Percentiles rank a stretch among this genome's conserved stretches.
Evolutionary conservation across 2,797 vertebrate species (phyloP).

Genomic region (Enteromius viviparus): DNA sequence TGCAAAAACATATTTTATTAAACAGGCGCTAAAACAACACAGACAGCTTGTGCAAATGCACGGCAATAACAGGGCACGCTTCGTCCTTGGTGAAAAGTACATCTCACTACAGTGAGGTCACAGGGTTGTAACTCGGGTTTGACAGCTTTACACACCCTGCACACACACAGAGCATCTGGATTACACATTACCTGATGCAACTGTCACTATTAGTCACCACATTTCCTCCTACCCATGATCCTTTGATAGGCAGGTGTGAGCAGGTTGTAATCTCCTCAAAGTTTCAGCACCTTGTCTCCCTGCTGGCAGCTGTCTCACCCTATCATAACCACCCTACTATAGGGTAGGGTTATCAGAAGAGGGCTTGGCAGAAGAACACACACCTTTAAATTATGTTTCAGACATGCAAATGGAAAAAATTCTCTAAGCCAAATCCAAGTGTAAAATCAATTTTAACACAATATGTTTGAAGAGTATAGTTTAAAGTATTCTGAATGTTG

Average conservation of each 20-base stretch:
- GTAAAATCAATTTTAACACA: neutral
- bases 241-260: slow-evolving; percentile 25
- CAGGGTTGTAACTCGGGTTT: neutral
- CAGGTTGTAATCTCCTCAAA: neutral
- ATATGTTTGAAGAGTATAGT: neutral
- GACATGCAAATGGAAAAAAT: neutral
- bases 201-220: slow-evolving; percentile 27
- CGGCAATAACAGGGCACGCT: neutral
- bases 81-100: neutral
- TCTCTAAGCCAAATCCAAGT: neutral
- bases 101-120: neutral
- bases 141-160: slow-evolving; percentile 7
- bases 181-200: slow-evolving; percentile 27
- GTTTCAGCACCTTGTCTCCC: slow-evolving; percentile 27
- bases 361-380: neutral
- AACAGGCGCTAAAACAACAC: neutral
- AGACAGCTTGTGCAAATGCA: neutral
- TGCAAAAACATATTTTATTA: neutral
- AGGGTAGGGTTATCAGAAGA: neutral
- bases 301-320: neutral
- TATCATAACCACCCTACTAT: neutral
- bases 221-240: slow-evolving; percentile 1
- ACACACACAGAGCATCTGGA: slow-evolving; percentile 5
- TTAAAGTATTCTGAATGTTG: slow-evolving; percentile 6
- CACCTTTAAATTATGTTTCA: slow-evolving; percentile 22